Conservation (phyloP, 2,113 vertebrate genomes). For the Phalacrocorax brasilianus region DNA sequence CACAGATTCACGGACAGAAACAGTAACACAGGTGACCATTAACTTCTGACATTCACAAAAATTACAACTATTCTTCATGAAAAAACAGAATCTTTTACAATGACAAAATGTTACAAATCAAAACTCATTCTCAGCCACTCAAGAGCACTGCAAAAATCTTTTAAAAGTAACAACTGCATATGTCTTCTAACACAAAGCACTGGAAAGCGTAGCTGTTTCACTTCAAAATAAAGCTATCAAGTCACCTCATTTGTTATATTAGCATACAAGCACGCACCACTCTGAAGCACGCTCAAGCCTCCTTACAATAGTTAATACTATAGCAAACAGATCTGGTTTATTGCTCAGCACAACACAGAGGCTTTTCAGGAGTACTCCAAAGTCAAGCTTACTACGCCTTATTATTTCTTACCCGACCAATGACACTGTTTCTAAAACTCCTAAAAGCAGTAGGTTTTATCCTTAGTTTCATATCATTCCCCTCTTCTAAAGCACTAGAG, state of each 20-base stretch:
- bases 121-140: neutral
- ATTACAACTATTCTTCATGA: neutral
- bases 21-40: neutral
- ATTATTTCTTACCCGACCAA: neutral
- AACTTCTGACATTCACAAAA: neutral
- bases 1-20: neutral
- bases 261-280: neutral
- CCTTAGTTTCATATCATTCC: neutral
- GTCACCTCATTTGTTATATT: fast-evolving
- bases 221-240: neutral
- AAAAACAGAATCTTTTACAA: neutral
- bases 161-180: neutral
- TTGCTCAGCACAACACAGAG: neutral
- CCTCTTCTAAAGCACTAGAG: neutral
- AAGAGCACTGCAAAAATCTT: neutral
- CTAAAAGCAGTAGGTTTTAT: neutral
- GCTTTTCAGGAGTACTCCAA: neutral
- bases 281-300: fast-evolving
- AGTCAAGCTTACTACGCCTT: neutral
- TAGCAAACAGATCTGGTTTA: neutral
- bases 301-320: neutral
- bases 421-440: neutral
- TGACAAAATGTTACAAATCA: neutral
- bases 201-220: neutral
- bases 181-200: neutral